Percentiles rank a stretch among this genome's conserved stretches.
Evolutionary conservation across 2,888 invertebrate species (phyloP).

Genomic region (Tiliacea citrago): DNA sequence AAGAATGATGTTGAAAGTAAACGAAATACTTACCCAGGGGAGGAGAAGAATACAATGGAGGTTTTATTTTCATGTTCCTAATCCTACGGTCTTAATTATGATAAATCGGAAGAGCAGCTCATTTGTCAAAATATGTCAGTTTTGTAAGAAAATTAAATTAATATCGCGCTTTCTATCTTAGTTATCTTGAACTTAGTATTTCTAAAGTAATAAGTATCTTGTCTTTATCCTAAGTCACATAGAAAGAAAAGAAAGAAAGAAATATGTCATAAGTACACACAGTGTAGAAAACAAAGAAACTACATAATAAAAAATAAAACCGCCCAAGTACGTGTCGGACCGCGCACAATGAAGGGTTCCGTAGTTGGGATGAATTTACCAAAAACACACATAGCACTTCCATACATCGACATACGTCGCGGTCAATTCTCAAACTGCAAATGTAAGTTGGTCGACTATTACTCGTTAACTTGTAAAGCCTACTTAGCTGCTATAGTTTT

Average conservation of each 20-base stretch:
- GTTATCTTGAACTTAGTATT: background rate
- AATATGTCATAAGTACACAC: background rate
- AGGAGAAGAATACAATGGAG: constrained; percentile 18
- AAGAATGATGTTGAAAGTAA: constrained; percentile 14
- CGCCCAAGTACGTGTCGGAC: too few species aligned
- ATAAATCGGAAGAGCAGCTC: constrained; percentile 6
- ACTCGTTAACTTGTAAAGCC: too few species aligned
- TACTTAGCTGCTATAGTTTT: too few species aligned
- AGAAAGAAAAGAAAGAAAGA: background rate
- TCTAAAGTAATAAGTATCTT: background rate
- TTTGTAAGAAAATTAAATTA: constrained; percentile 10
- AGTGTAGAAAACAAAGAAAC: background rate
- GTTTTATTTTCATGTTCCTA: constrained; percentile 11
- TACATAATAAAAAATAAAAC: too few species aligned
- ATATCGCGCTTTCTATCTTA: background rate
- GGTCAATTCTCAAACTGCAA: too few species aligned
- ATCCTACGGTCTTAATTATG: background rate
- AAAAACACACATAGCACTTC: too few species aligned
- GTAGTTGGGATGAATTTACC: too few species aligned
- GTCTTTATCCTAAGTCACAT: too few species aligned
- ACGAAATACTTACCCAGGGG: constrained; percentile 6
- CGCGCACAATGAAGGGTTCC: too few species aligned
- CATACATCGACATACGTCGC: too few species aligned
- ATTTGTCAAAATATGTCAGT: constrained; percentile 24
- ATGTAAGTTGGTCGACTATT: too few species aligned